Evolutionary conservation across 2,113 vertebrate species (phyloP).

Genomic region (Rissa tridactyla): DNA sequence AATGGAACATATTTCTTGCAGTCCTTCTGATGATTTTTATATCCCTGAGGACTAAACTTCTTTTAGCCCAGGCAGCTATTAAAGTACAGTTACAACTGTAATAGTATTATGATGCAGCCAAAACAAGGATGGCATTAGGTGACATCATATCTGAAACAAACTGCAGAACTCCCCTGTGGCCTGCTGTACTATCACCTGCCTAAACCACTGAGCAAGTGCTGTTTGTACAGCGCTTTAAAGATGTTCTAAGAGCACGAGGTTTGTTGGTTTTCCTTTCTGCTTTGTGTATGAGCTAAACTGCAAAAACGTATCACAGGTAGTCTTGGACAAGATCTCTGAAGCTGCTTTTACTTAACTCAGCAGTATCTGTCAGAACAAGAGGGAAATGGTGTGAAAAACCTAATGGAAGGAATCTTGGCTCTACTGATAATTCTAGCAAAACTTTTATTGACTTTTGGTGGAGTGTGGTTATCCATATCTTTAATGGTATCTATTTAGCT

Average conservation of each 20-base stretch:
- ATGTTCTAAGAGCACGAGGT: background rate
- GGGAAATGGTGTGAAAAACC: background rate
- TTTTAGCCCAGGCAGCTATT: background rate
- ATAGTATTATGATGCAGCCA: background rate
- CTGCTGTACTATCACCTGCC: background rate
- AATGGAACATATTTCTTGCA: background rate
- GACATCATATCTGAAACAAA: background rate
- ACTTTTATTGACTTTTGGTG: background rate
- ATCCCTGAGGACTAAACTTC: background rate
- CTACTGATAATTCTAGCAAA: background rate
- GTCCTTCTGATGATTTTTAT: background rate
- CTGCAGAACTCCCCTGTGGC: background rate
- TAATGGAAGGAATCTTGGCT: background rate
- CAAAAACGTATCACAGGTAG: background rate
- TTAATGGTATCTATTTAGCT: background rate
- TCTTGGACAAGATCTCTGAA: background rate
- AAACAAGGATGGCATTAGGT: background rate
- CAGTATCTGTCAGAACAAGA: background rate
- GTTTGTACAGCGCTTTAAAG: background rate
- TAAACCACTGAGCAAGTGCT: rapidly evolving
- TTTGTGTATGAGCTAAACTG: background rate
- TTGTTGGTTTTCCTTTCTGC: background rate
- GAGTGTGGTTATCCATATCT: background rate
- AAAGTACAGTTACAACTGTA: background rate
- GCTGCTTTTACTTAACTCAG: background rate